phyloP scores from a whole-genome alignment of 2,797 vertebrate species.

The Schizothorax lantsangensis region DNA sequence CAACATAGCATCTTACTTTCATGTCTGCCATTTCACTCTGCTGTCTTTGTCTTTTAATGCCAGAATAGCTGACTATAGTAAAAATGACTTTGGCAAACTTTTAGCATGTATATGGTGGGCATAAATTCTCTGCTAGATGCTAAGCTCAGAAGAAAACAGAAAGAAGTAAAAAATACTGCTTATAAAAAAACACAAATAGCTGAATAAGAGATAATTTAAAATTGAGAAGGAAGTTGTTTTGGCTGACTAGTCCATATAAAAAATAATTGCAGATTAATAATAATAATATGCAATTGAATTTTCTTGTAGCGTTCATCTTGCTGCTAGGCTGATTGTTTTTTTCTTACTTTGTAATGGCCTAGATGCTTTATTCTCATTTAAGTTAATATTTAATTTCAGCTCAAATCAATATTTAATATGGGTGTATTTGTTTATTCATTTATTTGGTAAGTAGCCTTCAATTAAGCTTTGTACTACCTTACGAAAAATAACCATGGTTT shows the following conservation, averaged over 20 bases:
- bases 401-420: background rate
- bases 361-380: background rate
- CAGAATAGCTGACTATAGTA: constrained; percentile 5
- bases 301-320: background rate
- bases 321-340: background rate
- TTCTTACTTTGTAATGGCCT: background rate
- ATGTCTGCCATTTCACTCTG: background rate
- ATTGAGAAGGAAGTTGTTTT: background rate
- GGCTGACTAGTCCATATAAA: background rate
- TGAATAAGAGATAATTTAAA: background rate
- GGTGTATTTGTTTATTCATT: background rate
- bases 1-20: background rate
- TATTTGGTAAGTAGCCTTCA: background rate
- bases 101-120: background rate
- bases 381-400: background rate
- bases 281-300: background rate
- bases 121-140: background rate
- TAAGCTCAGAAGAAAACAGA: background rate
- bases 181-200: background rate
- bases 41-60: background rate
- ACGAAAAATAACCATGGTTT: background rate
- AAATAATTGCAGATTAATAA: background rate
- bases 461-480: background rate
- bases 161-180: too few relatives aligned
- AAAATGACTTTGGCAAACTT: background rate